Percentiles rank a stretch among this genome's conserved stretches.
Evolutionary conservation across 2,113 vertebrate genomes (phyloP).

Genomic region (Rana temporaria): DNA sequence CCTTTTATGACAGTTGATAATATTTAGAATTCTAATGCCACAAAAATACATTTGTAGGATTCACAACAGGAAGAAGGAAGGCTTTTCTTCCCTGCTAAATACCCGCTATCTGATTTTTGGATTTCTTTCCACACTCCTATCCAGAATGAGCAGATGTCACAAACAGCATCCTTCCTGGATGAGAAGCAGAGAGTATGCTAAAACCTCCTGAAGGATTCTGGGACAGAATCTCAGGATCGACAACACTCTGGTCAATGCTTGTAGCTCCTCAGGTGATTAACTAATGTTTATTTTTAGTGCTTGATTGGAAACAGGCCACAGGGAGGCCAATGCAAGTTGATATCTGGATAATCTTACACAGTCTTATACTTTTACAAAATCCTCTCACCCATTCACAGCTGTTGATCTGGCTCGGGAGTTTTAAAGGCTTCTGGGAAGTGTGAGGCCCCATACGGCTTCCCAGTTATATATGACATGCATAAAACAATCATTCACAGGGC

Average conservation of each 20-base stretch:
- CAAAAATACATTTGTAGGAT: no score
- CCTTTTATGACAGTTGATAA: no score
- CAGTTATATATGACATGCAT: background rate
- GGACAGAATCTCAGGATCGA: constrained; percentile 65
- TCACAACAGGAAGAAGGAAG: no score
- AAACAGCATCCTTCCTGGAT: constrained; percentile 55
- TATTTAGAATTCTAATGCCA: no score
- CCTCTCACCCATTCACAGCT: constrained; percentile 60
- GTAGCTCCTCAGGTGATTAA: constrained; percentile 79
- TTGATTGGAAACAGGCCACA: constrained; percentile 73
- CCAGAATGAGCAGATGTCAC: background rate
- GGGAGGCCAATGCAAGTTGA: constrained; percentile 73
- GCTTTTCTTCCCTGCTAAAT: background rate
- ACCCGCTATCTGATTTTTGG: background rate
- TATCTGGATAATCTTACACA: constrained; percentile 73
- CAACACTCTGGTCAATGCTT: constrained; percentile 69
- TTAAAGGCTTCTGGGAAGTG: background rate
- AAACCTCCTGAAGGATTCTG: constrained; percentile 67
- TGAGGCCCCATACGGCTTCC: background rate
- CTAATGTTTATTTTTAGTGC: constrained; percentile 82
- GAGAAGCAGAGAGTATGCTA: constrained; percentile 70
- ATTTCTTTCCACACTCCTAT: background rate
- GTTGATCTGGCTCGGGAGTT: constrained; percentile 61
- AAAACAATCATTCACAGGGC: no score
- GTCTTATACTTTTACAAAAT: constrained; percentile 69